Evolutionary conservation across 2,113 vertebrate species (phyloP).

Genomic region (Cinclus cinclus): DNA sequence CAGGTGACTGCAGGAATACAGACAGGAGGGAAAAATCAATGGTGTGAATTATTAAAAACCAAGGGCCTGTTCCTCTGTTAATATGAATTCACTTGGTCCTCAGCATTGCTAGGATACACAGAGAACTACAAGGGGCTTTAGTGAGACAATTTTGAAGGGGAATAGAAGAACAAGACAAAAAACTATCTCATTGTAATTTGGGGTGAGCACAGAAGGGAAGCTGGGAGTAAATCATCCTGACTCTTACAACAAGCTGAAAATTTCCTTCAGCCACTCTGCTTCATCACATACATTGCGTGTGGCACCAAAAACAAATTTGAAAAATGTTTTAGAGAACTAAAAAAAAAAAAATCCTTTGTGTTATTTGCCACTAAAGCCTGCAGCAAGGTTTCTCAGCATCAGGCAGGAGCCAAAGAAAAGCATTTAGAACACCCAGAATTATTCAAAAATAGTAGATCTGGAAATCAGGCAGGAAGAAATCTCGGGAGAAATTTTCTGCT

Average conservation of each 20-base stretch:
- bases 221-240: neutral
- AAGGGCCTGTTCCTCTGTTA: neutral
- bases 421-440: neutral
- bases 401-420: neutral
- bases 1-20: neutral
- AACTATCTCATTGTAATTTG: neutral
- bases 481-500: neutral
- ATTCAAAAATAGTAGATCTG: neutral
- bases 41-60: conserved; percentile 30
- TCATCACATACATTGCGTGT: neutral
- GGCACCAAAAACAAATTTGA: neutral
- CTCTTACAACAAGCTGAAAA: neutral
- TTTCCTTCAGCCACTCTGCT: neutral
- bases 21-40: neutral
- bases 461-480: neutral
- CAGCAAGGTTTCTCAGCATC: neutral
- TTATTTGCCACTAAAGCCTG: neutral
- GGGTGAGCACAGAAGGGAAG: neutral
- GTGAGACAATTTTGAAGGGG: neutral
- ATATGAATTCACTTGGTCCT: neutral
- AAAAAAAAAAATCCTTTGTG: neutral
- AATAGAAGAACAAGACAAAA: neutral
- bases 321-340: neutral
- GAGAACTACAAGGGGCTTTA: neutral
- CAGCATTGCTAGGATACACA: neutral